Percentiles rank a stretch among this genome's conserved stretches.
These are phyloP conservation scores for Boulengeromyrus knoepffleri DNA, from an alignment of 2,113 vertebrate genomes.

Conservation along the genomic window DNA sequence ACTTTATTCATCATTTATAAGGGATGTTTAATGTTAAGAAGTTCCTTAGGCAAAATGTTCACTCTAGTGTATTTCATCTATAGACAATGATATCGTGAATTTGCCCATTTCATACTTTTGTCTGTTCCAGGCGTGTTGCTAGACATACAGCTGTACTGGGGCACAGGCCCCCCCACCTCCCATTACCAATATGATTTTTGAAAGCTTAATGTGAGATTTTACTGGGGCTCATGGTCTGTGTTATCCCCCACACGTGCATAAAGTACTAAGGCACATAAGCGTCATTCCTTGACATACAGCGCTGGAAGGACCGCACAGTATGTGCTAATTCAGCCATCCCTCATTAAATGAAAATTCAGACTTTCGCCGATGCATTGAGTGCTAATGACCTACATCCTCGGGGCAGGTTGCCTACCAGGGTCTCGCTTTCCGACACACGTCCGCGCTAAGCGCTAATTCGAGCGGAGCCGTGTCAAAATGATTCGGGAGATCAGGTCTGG, in stretches of 20 bases:
- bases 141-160: not conserved
- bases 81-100: not conserved
- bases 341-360: not conserved
- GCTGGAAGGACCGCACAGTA: not conserved
- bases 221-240: no score
- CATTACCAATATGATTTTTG: no score
- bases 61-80: not conserved
- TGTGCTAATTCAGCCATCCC: not conserved
- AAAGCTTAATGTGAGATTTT: no score
- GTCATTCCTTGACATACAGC: not conserved
- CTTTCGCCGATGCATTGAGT: not conserved
- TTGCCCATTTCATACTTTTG: not conserved
- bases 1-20: not conserved
- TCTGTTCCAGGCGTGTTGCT: not conserved
- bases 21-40: not conserved
- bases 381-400: slow-evolving; percentile 11
- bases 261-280: not conserved
- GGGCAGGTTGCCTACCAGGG: not conserved
- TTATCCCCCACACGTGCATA: not conserved
- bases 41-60: not conserved
- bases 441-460: not conserved
- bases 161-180: not conserved
- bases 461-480: not conserved
- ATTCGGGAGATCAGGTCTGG: not conserved
- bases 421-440: not conserved